These are phyloP conservation scores for Papilio machaon DNA, from an alignment of 1,140 invertebrate species.

Conservation along the genomic window DNA sequence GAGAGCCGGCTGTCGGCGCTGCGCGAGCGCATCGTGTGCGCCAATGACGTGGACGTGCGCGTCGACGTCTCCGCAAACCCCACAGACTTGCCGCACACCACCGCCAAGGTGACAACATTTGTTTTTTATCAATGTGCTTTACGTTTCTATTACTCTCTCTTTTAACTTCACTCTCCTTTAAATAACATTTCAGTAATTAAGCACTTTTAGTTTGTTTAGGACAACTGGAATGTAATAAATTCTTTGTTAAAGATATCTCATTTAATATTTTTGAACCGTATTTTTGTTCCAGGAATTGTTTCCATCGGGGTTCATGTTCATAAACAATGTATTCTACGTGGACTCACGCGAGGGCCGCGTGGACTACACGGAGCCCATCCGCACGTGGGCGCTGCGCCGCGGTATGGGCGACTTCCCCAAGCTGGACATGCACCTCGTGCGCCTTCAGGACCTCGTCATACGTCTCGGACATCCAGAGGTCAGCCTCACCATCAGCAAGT, in stretches of 20 bases:
- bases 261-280: too few species aligned
- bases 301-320: slow-evolving; percentile 90
- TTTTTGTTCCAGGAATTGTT: slow-evolving; percentile 85
- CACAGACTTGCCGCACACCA: slow-evolving; percentile 58
- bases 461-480: slow-evolving; percentile 87
- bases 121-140: too few species aligned
- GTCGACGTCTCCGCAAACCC: slow-evolving; percentile 85
- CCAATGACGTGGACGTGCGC: slow-evolving; percentile 84
- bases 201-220: too few species aligned
- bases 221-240: too few species aligned
- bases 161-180: too few species aligned
- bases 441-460: slow-evolving; percentile 85
- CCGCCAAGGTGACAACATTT: slow-evolving; percentile 79
- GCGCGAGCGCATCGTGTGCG: slow-evolving; percentile 86
- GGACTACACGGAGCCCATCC: slow-evolving; percentile 86
- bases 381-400: slow-evolving; percentile 84
- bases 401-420: slow-evolving; percentile 82
- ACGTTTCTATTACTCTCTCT: too few species aligned
- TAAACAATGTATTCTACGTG: slow-evolving; percentile 91
- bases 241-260: too few species aligned
- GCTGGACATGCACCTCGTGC: slow-evolving; percentile 84
- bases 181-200: too few species aligned
- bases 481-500: neutral
- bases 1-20: slow-evolving; percentile 85
- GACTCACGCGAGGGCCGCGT: slow-evolving; percentile 84